Evolutionary conservation across 2,888 invertebrate genomes (phyloP).

Genomic region (Marronus borbonicus): DNA sequence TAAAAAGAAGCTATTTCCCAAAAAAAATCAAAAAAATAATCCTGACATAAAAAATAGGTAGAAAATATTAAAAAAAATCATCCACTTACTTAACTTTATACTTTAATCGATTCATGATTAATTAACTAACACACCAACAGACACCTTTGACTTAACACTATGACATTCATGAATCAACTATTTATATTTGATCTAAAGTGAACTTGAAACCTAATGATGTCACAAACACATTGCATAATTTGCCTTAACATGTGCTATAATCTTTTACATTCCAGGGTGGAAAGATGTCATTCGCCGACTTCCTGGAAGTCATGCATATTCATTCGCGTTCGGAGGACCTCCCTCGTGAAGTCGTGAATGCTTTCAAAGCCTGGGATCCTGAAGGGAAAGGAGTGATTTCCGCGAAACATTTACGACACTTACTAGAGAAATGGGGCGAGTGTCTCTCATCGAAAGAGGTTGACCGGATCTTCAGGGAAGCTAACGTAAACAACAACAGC

Average conservation of each 20-base stretch:
- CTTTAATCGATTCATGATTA: conserved; percentile 16
- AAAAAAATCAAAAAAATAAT: no score
- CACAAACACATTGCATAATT: conserved; percentile 47
- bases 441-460: conserved; percentile 83
- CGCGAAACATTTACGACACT: conserved; percentile 86
- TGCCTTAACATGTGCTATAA: conserved; percentile 30
- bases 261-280: conserved; percentile 75
- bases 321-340: conserved; percentile 89
- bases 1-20: no score
- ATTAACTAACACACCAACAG: background rate
- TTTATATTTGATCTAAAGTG: conserved; percentile 31
- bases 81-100: conserved; percentile 4
- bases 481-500: conserved; percentile 86
- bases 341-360: conserved; percentile 88
- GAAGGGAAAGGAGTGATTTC: conserved; percentile 83
- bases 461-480: conserved; percentile 93
- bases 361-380: conserved; percentile 90
- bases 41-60: no score
- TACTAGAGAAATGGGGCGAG: conserved; percentile 94
- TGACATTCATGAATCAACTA: conserved; percentile 33
- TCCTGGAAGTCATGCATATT: conserved; percentile 94
- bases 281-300: conserved; percentile 95
- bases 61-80: no score
- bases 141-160: conserved; percentile 16
- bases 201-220: conserved; percentile 49